phyloP scores from a whole-genome alignment of 2,888 invertebrate genomes.

The Lithophane leautieri region DNA sequence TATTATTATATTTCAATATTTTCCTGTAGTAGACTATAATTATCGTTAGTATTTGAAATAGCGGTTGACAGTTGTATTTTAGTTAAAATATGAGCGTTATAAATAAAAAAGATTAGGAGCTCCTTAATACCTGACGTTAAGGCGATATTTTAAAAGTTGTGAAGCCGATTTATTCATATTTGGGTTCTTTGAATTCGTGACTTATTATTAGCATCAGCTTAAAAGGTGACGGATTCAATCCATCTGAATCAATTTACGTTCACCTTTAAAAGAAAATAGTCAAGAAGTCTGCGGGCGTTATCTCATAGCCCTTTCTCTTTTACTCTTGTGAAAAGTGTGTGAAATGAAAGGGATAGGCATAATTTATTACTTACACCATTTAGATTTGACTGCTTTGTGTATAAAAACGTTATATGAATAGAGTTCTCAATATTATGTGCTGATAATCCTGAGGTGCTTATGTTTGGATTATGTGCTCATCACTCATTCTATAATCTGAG shows the following conservation, averaged over 20 bases:
- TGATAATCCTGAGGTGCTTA: conserved; percentile 58
- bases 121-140: conserved; percentile 49
- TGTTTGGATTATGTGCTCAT: conserved; percentile 69
- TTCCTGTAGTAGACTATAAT: conserved; percentile 39
- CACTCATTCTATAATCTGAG: conserved; percentile 72
- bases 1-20: conserved; percentile 40
- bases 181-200: conserved; percentile 43
- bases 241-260: conserved; percentile 79
- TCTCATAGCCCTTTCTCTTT: conserved; percentile 64
- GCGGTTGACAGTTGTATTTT: conserved; percentile 47
- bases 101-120: conserved; percentile 51
- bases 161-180: conserved; percentile 41
- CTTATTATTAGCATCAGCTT: conserved; percentile 69
- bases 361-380: conserved; percentile 50
- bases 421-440: conserved; percentile 53
- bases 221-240: conserved; percentile 71
- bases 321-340: conserved; percentile 51
- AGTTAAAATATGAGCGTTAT: conserved; percentile 54
- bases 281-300: conserved; percentile 60
- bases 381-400: conserved; percentile 44
- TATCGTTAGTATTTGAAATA: conserved; percentile 44
- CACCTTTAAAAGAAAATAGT: conserved; percentile 74
- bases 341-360: conserved; percentile 63
- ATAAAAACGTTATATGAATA: conserved; percentile 42
- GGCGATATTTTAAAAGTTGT: conserved; percentile 46